Evolutionary conservation across 2,888 invertebrate species (phyloP).

Genomic region (Xestia xanthographa): DNA sequence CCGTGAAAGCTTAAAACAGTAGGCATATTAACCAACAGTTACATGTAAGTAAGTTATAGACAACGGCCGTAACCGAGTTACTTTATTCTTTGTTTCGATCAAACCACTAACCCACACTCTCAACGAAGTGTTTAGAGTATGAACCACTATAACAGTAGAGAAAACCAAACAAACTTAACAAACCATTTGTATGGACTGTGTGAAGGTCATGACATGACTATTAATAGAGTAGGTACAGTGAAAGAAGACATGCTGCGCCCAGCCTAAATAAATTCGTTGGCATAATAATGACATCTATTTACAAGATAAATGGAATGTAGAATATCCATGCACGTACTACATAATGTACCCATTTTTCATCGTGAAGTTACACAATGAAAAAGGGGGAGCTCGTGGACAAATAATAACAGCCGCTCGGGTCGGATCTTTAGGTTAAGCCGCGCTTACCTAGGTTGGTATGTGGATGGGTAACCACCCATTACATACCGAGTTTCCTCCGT

Average conservation of each 20-base stretch:
- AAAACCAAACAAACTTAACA: background rate
- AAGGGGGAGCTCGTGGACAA: background rate
- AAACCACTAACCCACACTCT: background rate
- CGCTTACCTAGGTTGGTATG: too few relatives aligned
- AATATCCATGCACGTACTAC: background rate
- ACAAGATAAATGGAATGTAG: background rate
- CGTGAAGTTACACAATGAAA: background rate
- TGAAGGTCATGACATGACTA: background rate
- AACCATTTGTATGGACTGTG: background rate
- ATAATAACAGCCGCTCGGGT: too few relatives aligned
- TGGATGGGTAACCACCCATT: too few relatives aligned
- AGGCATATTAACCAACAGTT: too few relatives aligned
- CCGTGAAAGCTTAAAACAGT: too few relatives aligned
- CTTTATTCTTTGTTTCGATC: background rate
- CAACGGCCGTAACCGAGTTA: too few relatives aligned
- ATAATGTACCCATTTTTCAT: too few relatives aligned
- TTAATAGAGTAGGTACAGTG: background rate
- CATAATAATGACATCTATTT: background rate
- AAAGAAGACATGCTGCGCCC: background rate
- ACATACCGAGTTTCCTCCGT: too few relatives aligned
- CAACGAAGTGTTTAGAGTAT: background rate
- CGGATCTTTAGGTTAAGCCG: too few relatives aligned
- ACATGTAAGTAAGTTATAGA: too few relatives aligned
- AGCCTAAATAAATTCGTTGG: background rate
- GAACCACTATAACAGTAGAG: background rate